phyloP scores from a whole-genome alignment of 2,888 invertebrate genomes.

The Volucella inanis region DNA sequence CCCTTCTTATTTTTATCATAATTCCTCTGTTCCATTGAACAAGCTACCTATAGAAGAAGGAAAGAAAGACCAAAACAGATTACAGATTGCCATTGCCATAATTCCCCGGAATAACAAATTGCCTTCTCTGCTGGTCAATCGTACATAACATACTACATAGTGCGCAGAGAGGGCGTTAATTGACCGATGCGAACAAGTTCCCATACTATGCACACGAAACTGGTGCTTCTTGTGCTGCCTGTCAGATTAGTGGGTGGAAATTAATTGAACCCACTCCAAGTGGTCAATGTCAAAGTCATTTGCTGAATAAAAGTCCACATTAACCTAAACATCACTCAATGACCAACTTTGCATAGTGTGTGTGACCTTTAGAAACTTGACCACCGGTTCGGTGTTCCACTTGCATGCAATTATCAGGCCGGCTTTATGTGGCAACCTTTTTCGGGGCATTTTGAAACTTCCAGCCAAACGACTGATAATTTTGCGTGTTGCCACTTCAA shows the following conservation, averaged over 20 bases:
- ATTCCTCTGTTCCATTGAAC: constrained; percentile 24
- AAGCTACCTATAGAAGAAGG: neutral
- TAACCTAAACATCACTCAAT: constrained; percentile 47
- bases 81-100: constrained; percentile 21
- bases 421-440: constrained; percentile 25
- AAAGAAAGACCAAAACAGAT: constrained; percentile 20
- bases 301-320: constrained; percentile 38
- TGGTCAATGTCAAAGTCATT: constrained; percentile 75
- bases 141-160: neutral
- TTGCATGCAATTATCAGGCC: constrained; percentile 59
- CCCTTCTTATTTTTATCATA: neutral
- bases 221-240: constrained; percentile 7
- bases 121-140: constrained; percentile 34
- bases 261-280: constrained; percentile 47
- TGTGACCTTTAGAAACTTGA: constrained; percentile 20
- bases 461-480: constrained; percentile 25
- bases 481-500: constrained; percentile 52
- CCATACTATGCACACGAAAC: constrained; percentile 6
- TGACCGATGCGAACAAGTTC: constrained; percentile 42
- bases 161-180: constrained; percentile 54
- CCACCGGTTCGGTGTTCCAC: constrained; percentile 49
- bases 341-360: constrained; percentile 14
- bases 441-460: constrained; percentile 12
- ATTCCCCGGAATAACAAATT: constrained; percentile 54
- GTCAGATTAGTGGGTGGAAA: constrained; percentile 3